phyloP scores from a whole-genome alignment of 2,113 vertebrate species.

The Phodopus roborovskii region DNA sequence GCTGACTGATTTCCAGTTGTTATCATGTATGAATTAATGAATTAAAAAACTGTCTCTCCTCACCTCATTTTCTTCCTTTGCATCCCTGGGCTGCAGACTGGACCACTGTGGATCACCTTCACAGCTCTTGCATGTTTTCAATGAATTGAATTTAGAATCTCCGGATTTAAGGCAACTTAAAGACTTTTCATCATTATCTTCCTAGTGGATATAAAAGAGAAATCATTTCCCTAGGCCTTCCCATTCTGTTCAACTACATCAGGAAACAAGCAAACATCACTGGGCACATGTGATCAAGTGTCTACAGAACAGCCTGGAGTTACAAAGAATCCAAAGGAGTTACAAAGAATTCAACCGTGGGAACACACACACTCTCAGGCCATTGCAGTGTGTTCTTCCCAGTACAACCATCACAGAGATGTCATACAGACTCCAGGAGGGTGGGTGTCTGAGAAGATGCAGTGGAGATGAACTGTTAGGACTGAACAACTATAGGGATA shows the following conservation, averaged over 20 bases:
- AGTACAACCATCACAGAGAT: neutral
- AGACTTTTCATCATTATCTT: slow-evolving; percentile 59
- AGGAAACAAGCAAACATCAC: neutral
- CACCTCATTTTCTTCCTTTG: slow-evolving; percentile 72
- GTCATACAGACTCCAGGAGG: neutral
- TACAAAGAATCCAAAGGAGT: neutral
- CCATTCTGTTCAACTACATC: neutral
- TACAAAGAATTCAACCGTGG: neutral
- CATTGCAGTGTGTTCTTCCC: neutral
- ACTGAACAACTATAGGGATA: neutral
- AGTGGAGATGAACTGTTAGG: neutral
- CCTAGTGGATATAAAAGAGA: slow-evolving; percentile 71
- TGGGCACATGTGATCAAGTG: neutral
- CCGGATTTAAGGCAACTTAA: slow-evolving; percentile 51
- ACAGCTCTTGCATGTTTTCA: slow-evolving; percentile 58
- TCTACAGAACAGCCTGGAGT: neutral
- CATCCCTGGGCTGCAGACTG: slow-evolving; percentile 15
- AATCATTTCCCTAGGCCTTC: slow-evolving; percentile 18
- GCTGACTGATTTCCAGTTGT: neutral
- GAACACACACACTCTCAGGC: neutral
- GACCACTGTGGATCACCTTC: slow-evolving; percentile 50
- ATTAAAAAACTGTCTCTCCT: neutral
- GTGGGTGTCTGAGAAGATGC: neutral
- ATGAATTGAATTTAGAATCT: slow-evolving; percentile 53
- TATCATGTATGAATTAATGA: neutral